Base-by-base conservation (phyloP, 2,797 vertebrate genomes). In the Ptychobarbus kaznakovi region DNA sequence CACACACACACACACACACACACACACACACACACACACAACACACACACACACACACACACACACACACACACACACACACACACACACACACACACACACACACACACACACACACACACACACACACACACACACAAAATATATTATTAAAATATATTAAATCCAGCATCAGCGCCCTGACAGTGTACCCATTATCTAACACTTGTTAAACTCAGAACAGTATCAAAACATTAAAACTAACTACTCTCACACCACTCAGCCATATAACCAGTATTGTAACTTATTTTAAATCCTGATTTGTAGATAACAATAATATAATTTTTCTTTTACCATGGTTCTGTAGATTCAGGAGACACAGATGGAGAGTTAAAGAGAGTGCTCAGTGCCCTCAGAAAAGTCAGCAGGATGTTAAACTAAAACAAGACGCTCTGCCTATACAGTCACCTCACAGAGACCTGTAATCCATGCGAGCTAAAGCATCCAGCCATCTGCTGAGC, bases 401-500 rank as follows among this genome's bases (percentile, higher is more conserved):
- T 40, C 44, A 63, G 28, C 70, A 82, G 28, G 28, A 25, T 40
- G 69, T 65, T 63, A 73, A 82, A 82, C 81, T 75, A 25, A 66
- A 49, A 83, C 51, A 80, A 76, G 63, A 83, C 13, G 28, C 66
- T 80, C 49, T 38, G 56, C 32, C 76, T 44, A 65, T 58, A 73
- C 12, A 32, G 70, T 78, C 63, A 74, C 75, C 83, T 82, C 61
- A 74, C 16, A 82, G 16, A 78, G 73, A 78, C 82, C 79, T 88
- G 61, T 86, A 82, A 75, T 89, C 82, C 87, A 90, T 86, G 85
- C 87, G 74, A 44, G 83, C 44, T 81, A 88, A 68, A 22, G 75
- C 86, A 88, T 73, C 73, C 13, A 89, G 87, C 65, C 85, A 88
- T 80, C 61, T 70, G 76, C 89, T 84, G 89, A 87, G 88, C 68